A percentile compares a stretch with the other conserved stretches of the same genome.
These are phyloP conservation scores for Cichlasoma orientale DNA, from an alignment of 2,797 vertebrate genomes.

Conservation along the genomic window DNA sequence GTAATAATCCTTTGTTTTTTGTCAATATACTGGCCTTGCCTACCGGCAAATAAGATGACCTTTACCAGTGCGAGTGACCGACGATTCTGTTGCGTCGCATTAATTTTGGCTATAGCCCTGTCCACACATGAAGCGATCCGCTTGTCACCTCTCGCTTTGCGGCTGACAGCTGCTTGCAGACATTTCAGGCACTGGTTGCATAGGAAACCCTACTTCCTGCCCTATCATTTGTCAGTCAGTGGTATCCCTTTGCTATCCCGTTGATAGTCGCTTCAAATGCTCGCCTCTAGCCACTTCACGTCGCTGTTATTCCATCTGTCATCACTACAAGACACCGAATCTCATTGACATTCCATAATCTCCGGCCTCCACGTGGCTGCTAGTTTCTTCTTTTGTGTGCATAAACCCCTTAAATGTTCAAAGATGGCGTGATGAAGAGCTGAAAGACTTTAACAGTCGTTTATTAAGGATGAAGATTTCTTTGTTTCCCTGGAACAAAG, in stretches of 20 bases:
- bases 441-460: background rate
- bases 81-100: background rate
- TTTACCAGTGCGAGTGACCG: background rate
- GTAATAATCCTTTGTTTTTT: too few species aligned
- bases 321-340: background rate
- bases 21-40: background rate
- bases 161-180: background rate
- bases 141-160: background rate
- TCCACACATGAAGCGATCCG: background rate
- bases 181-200: background rate
- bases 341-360: background rate
- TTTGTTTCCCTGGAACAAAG: background rate
- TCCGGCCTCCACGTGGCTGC: background rate
- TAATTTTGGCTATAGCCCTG: background rate
- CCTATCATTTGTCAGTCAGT: background rate
- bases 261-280: background rate
- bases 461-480: background rate
- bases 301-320: background rate
- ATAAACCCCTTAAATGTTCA: background rate
- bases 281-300: background rate
- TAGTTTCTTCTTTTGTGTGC: background rate
- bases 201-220: background rate
- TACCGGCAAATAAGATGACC: background rate
- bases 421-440: background rate
- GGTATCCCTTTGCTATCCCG: background rate